Percentiles rank a stretch among this genome's conserved stretches.
These are phyloP conservation scores for Bovichtus diacanthus DNA, from an alignment of 2,797 vertebrate species.

Conservation along the genomic window DNA sequence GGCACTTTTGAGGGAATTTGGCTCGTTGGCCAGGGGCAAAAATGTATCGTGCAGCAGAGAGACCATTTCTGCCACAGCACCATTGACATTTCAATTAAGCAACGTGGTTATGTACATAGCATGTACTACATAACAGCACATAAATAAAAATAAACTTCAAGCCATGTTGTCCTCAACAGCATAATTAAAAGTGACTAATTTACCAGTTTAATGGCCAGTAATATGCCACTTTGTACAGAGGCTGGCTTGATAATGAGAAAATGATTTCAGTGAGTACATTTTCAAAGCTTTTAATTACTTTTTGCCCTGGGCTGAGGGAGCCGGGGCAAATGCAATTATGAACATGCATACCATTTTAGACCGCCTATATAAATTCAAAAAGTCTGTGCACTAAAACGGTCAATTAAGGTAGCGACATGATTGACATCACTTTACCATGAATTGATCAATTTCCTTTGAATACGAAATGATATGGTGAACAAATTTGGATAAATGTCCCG, in stretches of 20 bases:
- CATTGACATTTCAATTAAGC: slow-evolving; percentile 76
- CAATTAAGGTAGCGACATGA: slow-evolving; percentile 30
- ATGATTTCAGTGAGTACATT: slow-evolving; percentile 84
- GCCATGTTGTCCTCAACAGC: slow-evolving; percentile 73
- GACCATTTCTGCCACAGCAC: slow-evolving; percentile 43
- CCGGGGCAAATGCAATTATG: slow-evolving; percentile 80
- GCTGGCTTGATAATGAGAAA: slow-evolving; percentile 81
- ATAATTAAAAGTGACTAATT: slow-evolving; percentile 85
- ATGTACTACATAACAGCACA: slow-evolving; percentile 73
- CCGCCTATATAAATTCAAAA: slow-evolving; percentile 52
- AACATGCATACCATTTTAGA: slow-evolving; percentile 78
- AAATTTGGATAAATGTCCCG: slow-evolving; percentile 28
- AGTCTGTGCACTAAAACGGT: slow-evolving; percentile 44
- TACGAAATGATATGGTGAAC: slow-evolving; percentile 23
- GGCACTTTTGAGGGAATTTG: slow-evolving; percentile 73
- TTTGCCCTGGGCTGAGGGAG: slow-evolving; percentile 81
- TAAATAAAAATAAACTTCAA: slow-evolving; percentile 72
- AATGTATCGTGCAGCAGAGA: slow-evolving; percentile 25
- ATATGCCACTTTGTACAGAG: slow-evolving; percentile 78
- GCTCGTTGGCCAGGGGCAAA: slow-evolving; percentile 16
- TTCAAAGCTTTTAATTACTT: slow-evolving; percentile 86
- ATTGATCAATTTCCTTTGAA: slow-evolving; percentile 27
- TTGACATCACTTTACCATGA: slow-evolving; percentile 17
- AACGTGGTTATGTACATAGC: slow-evolving; percentile 59
- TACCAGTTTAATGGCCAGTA: slow-evolving; percentile 81